Base-by-base conservation (phyloP, 2,113 vertebrate species). In the Pipra filicauda region DNA sequence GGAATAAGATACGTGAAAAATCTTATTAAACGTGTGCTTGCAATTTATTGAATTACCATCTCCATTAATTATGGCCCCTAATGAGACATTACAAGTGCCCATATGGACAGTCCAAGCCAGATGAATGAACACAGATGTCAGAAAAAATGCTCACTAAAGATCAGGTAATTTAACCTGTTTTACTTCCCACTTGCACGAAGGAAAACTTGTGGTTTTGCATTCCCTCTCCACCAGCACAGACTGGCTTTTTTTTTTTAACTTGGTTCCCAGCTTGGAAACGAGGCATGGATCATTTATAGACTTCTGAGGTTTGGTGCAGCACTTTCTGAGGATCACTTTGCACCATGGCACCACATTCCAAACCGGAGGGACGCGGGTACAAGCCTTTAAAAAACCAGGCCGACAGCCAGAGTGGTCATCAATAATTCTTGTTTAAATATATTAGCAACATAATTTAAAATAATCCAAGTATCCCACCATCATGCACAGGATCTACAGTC, bases 391-490 rank as follows among this genome's bases (percentile, higher is more conserved):
- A 46, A 39, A 91, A 83, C 80, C 80, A 37, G 57, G 8, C 74
- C 73, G 76, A 46, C 37, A 39, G 82, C 62, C 62, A 88, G 75
- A 83, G 35, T 1, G 33, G 16, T 80, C 85, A 26, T 35, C 48
- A 51, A 13, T 21, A 21, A 20, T 4, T 88, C 49, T 35, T 70
- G 54, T 73, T 89, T 57, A 35, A 73, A 46, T 46, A 3, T 28
- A 55, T 80, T 73, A n/a, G 33, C 51, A 75, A 23, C 75, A 46
- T 10, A 15, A 59, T 14, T 15, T 1, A n/a, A 71, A 81, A 44
- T 3, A 30, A 49, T 2, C 3, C 5, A 6, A 54, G 46, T 0
- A 33, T 13, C 41, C 51, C 73, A 31, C 2, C 7, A 1, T 18
- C 19, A 5, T 1, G 30, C 62, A 5, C 1, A 3, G 61, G 27